Evolutionary conservation across 2,113 vertebrate species (phyloP).

Genomic region (Nothobranchius kuhntae): DNA sequence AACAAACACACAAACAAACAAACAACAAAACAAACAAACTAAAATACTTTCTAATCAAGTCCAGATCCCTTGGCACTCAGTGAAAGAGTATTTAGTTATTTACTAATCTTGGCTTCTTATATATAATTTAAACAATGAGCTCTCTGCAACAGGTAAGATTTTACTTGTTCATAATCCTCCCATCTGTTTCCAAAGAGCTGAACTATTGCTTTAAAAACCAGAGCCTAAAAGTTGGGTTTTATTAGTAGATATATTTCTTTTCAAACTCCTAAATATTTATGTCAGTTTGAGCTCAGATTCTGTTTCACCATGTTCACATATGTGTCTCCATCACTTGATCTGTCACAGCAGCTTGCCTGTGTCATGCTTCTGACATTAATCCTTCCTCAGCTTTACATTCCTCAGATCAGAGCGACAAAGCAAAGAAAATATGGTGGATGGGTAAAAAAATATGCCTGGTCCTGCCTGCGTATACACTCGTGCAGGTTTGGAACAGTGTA

Average conservation of each 20-base stretch:
- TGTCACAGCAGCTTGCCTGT: constrained; percentile 32
- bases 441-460: background rate
- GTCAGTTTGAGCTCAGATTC: background rate
- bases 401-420: constrained; percentile 32
- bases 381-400: constrained; percentile 28
- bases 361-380: constrained; percentile 40
- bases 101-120: too few species aligned
- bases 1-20: too few species aligned
- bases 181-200: too few species aligned
- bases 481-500: constrained; percentile 8
- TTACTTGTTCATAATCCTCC: too few species aligned
- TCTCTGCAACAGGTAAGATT: too few species aligned
- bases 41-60: too few species aligned
- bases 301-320: background rate
- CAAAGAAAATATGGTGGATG: constrained; percentile 12
- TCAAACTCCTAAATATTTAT: background rate
- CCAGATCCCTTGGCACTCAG: too few species aligned
- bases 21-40: too few species aligned
- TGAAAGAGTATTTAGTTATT: too few species aligned
- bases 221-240: background rate
- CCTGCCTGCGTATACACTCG: constrained; percentile 24
- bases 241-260: background rate
- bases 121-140: too few species aligned
- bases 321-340: constrained; percentile 24
- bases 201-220: too few species aligned